Evolutionary conservation across 2,797 vertebrate genomes (phyloP), one percentile per base, ranked within the genome.

Genomic region (Rachycentron canadum): DNA sequence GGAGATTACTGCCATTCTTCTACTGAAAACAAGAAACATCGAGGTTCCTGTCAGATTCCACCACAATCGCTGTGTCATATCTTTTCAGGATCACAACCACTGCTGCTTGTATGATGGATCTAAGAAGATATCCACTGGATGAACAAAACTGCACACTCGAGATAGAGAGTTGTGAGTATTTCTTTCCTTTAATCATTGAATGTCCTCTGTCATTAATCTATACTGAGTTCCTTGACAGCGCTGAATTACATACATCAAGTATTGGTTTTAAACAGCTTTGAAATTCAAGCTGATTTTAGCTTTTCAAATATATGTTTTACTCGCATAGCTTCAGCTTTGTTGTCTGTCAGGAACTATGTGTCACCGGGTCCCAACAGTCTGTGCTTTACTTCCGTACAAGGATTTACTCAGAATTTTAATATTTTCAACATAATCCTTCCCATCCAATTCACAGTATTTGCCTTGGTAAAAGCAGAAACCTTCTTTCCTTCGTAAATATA

Each of bases 31-130:
- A 57, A 52, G 34, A 50, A 53, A 55, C n/a, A 36, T 4, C 4
- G 8, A 2, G 7, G 47, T 28, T 49, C 13, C 3, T n/a, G 8
- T 60, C 9, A 28, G 5, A 25, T 21, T 13, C 2, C 5, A 32
- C 16, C 13, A 47, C 34, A 65, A 4, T 70, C 12, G 21, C 19
- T 78, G 17, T 73, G 25, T 76, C 17, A 2, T 81, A 40, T 90
- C 47, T 82, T 83, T 81, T 40, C 88, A 95, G 97, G 88, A 98
- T 99, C 85, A 99, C 98, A 3, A 99, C 97, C 61, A 99, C 97
- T 4, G 98, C 98, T 73, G 98, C 98, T 26, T 99, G 98, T 72
- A 98, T 99, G 98, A 99, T 99, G 97, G 97, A 99, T 90, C 95
- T 99, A 56, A 95, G 97, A 70, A 93, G 97, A 88, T 99, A 99